phyloP scores from a whole-genome alignment of 1,140 invertebrate species.

The Lysiphlebus fabarum region DNA sequence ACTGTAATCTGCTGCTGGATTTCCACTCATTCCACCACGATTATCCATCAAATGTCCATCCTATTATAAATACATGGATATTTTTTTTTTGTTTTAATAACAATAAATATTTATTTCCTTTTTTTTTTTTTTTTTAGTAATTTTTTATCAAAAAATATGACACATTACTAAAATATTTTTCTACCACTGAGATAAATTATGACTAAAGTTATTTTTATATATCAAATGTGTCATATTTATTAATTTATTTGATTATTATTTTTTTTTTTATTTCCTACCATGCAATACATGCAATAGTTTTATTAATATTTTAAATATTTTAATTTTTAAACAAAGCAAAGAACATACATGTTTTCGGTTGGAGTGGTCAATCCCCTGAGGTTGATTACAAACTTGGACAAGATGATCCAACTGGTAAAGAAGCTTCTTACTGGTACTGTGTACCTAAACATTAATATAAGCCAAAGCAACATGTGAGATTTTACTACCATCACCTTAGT shows the following conservation, averaged over 20 bases:
- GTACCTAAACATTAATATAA: slow-evolving; percentile 67
- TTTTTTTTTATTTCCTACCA: not conserved
- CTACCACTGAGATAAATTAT: too few relatives aligned
- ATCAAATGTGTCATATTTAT: not conserved
- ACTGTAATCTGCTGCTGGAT: slow-evolving; percentile 93
- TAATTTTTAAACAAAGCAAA: slow-evolving; percentile 22
- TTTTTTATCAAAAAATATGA: too few relatives aligned
- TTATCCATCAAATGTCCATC: slow-evolving; percentile 49
- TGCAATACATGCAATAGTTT: slow-evolving; percentile 12
- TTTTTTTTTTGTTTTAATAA: slow-evolving; percentile 54
- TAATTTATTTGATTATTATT: not conserved
- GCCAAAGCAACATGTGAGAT: slow-evolving; percentile 27
- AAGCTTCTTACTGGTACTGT: slow-evolving; percentile 94
- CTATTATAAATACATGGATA: slow-evolving; percentile 61
- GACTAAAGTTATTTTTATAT: too few relatives aligned
- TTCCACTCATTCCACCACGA: slow-evolving; percentile 63
- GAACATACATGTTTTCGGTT: slow-evolving; percentile 70
- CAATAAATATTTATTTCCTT: too few relatives aligned
- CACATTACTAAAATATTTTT: too few relatives aligned
- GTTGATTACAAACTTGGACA: slow-evolving; percentile 93
- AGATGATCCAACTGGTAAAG: slow-evolving; percentile 93
- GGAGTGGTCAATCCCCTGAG: slow-evolving; percentile 65
- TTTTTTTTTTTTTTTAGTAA: too few relatives aligned
- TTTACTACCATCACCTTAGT: slow-evolving; percentile 21
- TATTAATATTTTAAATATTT: too few relatives aligned